Evolutionary conservation across 2,113 vertebrate species (phyloP).

Genomic region (Ardeotis arabs): DNA sequence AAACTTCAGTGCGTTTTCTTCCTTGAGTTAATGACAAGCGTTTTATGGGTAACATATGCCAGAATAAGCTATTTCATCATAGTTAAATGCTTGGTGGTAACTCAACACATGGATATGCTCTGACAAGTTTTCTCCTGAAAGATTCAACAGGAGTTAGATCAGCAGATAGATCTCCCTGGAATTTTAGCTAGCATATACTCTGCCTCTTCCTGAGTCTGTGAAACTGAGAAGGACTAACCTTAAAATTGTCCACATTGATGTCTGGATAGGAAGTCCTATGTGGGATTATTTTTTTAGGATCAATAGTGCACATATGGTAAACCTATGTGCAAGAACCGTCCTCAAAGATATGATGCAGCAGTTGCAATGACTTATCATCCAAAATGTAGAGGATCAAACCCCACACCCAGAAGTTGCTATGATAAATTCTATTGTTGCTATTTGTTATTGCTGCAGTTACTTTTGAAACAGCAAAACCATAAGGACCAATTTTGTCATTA

Average conservation of each 20-base stretch:
- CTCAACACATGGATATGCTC: constrained; percentile 12
- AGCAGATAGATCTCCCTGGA: not conserved
- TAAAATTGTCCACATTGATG: not conserved
- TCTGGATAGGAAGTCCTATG: not conserved
- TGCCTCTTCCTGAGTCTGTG: not conserved
- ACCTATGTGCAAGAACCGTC: not conserved
- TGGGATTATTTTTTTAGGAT: not conserved
- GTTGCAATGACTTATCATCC: not conserved
- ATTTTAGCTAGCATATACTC: not conserved
- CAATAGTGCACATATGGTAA: not conserved
- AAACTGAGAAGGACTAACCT: not conserved
- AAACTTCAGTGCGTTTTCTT: not conserved
- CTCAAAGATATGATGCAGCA: not conserved
- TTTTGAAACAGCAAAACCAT: not conserved
- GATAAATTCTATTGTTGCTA: not conserved
- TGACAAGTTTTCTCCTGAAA: constrained; percentile 61
- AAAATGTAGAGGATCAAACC: not conserved
- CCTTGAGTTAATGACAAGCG: not conserved
- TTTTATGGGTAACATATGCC: not conserved
- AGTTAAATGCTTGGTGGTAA: not conserved
- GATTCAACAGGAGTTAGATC: constrained; percentile 3
- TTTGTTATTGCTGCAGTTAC: not conserved
- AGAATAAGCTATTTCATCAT: constrained; percentile 40
- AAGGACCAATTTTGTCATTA: not conserved
- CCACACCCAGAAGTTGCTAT: not conserved